A percentile compares a stretch with the other conserved stretches of the same genome.
phyloP scores from a whole-genome alignment of 2,113 vertebrate genomes.

The Muscicapa adusta region DNA sequence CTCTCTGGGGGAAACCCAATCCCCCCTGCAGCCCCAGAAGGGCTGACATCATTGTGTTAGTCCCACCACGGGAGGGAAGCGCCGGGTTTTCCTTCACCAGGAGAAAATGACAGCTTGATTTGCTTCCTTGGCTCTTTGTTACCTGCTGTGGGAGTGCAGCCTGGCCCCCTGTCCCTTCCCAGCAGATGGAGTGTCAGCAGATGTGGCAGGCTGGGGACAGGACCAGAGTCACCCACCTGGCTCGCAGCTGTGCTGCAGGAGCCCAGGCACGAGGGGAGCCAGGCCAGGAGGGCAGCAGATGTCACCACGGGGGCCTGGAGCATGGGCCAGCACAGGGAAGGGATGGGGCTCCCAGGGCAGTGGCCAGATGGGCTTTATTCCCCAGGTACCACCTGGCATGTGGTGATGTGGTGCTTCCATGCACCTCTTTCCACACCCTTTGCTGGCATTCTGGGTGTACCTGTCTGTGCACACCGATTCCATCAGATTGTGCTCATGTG shows the following conservation, averaged over 20 bases:
- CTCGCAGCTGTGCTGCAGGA: neutral
- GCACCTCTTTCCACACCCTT: neutral
- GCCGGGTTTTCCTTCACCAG: neutral
- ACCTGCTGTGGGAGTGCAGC: neutral
- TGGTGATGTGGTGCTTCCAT: neutral
- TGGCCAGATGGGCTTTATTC: neutral
- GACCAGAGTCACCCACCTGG: neutral
- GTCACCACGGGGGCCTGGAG: neutral
- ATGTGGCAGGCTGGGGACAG: neutral
- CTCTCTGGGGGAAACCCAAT: constrained; percentile 30
- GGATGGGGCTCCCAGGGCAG: neutral
- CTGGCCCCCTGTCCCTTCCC: neutral
- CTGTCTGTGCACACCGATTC: neutral
- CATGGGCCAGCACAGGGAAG: neutral
- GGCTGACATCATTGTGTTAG: constrained; percentile 39
- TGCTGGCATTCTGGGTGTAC: neutral
- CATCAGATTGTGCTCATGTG: rapidly evolving
- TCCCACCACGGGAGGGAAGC: neutral
- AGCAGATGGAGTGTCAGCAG: neutral
- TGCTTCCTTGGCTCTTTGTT: constrained; percentile 35
- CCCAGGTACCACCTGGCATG: rapidly evolving
- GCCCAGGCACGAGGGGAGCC: rapidly evolving
- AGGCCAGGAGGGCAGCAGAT: neutral
- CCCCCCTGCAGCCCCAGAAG: neutral
- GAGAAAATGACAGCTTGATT: constrained; percentile 27